A percentile compares a stretch with the other conserved stretches of the same genome.
These are phyloP conservation scores for Oriolus oriolus DNA, from an alignment of 2,113 vertebrate species.

Conservation along the genomic window DNA sequence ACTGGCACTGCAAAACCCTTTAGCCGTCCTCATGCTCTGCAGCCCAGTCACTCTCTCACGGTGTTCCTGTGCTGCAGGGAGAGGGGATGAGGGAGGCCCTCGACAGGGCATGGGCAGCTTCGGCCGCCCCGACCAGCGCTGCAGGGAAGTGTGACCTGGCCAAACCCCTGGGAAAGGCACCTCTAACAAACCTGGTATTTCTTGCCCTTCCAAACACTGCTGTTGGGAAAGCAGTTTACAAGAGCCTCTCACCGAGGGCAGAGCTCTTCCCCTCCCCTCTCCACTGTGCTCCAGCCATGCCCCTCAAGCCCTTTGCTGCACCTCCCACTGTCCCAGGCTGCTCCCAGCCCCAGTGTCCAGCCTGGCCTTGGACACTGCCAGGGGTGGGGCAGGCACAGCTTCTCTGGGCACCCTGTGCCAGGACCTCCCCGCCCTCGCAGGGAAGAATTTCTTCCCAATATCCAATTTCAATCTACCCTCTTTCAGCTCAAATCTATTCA, in stretches of 20 bases:
- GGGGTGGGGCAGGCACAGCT: not conserved
- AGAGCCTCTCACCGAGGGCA: fast-evolving
- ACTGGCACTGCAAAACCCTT: fast-evolving
- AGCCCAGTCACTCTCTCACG: fast-evolving
- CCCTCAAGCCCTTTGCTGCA: not conserved
- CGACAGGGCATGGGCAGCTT: not conserved
- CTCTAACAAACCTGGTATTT: fast-evolving
- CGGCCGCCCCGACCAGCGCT: not conserved
- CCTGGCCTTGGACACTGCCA: not conserved
- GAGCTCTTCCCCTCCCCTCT: too few species aligned
- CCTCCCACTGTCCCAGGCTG: not conserved
- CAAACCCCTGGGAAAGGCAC: not conserved
- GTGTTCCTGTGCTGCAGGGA: not conserved
- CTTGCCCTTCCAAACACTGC: fast-evolving
- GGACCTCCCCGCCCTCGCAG: fast-evolving
- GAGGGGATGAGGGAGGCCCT: not conserved
- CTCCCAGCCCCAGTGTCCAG: fast-evolving
- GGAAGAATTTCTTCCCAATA: not conserved
- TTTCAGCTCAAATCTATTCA: not conserved
- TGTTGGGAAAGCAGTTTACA: fast-evolving
- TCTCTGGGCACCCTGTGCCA: not conserved
- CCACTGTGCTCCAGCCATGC: not conserved
- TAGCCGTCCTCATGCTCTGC: fast-evolving
- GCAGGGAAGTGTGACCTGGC: not conserved
- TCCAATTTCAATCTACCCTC: not conserved